Evolutionary conservation across 2,797 vertebrate species (phyloP), one percentile per base, ranked within the genome.

Genomic region (Premnoplex brunnescens): DNA sequence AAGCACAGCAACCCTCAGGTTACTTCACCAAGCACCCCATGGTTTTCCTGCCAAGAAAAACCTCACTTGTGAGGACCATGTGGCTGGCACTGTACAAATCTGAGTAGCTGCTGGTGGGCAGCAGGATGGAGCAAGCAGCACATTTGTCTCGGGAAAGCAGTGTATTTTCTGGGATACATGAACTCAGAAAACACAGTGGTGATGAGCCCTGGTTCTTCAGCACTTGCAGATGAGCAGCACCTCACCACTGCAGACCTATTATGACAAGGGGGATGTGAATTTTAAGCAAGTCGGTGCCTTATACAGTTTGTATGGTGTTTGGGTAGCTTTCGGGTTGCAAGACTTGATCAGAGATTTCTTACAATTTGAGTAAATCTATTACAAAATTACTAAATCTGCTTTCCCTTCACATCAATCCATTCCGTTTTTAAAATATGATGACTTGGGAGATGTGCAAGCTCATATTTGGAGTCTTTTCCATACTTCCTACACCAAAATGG

Each of bases 1-100:
- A 1, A 89, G 74, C 1, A 0, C 20, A 72, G 52, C 32, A 41
- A 37, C 67, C 34, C 44, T 63, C 3, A 3, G 9, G 24, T 63
- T 72, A 74, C 24, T 44, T 83, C 0, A 0, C 8, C 0, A 5
- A 80, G 64, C 41, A 71, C 17, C 49, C 12, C 3, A 6, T 51
- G 20, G 16, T 30, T 48, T 77, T 85, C n/a, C 87, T 77, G 44
- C 28, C 49, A 64, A 51, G 41, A 66, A 74, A 75, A 74, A 12
- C 13, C 37, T 59, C 15, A 13, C 12, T 56, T 23, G 14, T 0
- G 0, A 69, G 54, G 24, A 6, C 30, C 7, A 1, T n/a, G 17
- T 66, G 32, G 20, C 55, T 90, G 84, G 59, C 71, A 54, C 24
- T 0, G 1, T 4, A 27, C 11, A 41, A 28, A 19, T 32, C 17